These are phyloP conservation scores for Leucoraja ocellata DNA, from an alignment of 2,797 vertebrate genomes.

Conservation along the genomic window DNA sequence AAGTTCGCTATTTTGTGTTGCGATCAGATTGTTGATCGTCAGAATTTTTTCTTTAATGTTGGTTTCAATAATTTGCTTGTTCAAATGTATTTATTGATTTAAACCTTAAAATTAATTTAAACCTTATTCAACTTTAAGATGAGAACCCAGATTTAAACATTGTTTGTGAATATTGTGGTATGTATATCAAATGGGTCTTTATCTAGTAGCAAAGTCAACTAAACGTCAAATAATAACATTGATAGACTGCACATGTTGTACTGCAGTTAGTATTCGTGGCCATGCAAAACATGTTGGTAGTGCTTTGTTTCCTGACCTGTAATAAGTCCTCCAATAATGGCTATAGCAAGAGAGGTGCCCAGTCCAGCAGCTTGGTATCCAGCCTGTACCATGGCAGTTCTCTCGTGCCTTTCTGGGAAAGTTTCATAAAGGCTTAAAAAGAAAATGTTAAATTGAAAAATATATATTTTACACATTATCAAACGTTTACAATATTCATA, in stretches of 20 bases:
- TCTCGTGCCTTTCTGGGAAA: neutral
- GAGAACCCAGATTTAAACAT: neutral
- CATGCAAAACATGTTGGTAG: neutral
- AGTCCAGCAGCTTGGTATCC: conserved; percentile 73
- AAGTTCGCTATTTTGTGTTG: neutral
- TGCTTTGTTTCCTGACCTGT: conserved; percentile 62
- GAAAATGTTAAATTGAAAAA: neutral
- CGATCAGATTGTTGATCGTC: neutral
- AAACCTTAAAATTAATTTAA: neutral
- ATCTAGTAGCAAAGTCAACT: neutral
- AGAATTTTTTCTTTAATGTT: neutral
- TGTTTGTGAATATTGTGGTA: neutral
- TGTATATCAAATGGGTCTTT: neutral
- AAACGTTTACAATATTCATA: neutral
- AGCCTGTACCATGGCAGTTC: neutral
- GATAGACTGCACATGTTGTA: neutral
- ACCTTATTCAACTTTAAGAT: neutral
- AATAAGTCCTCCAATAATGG: conserved; percentile 70
- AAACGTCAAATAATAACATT: neutral
- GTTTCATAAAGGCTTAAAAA: neutral
- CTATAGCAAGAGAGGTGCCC: conserved; percentile 75
- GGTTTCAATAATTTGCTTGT: neutral
- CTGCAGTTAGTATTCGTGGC: neutral
- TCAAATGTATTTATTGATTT: neutral
- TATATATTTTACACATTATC: neutral